Evolutionary conservation across 2,888 invertebrate genomes (phyloP).

Genomic region (Bimastos eiseni): DNA sequence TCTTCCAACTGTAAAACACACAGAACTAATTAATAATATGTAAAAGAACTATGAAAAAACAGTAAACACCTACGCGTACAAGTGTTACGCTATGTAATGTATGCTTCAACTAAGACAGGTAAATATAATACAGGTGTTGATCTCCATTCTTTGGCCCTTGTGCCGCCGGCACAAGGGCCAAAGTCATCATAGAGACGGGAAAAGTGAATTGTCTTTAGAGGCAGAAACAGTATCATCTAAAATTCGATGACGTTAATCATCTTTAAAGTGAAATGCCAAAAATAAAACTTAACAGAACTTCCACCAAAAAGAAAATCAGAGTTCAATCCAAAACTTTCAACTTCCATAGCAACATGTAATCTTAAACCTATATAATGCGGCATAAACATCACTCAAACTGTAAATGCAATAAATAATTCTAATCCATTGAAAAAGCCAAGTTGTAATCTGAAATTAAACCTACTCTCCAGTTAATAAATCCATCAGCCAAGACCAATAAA

Average conservation of each 20-base stretch:
- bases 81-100: neutral
- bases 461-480: too few species aligned
- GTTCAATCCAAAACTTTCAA: neutral
- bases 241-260: neutral
- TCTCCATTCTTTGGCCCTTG: too few species aligned
- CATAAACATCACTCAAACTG: too few species aligned
- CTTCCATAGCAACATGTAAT: neutral
- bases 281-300: neutral
- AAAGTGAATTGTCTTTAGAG: too few species aligned
- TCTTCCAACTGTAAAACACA: neutral
- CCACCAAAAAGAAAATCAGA: too few species aligned
- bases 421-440: too few species aligned
- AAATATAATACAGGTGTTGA: too few species aligned
- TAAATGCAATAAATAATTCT: too few species aligned
- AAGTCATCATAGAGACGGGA: too few species aligned
- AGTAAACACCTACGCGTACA: neutral
- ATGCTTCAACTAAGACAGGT: neutral
- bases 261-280: neutral
- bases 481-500: neutral
- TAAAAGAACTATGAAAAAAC: neutral
- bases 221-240: neutral
- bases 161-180: too few species aligned
- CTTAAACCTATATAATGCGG: too few species aligned
- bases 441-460: too few species aligned
- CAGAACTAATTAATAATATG: neutral